These are phyloP conservation scores for Erythrocercus mccallii DNA, from an alignment of 2,113 vertebrate genomes.

Conservation along the genomic window DNA sequence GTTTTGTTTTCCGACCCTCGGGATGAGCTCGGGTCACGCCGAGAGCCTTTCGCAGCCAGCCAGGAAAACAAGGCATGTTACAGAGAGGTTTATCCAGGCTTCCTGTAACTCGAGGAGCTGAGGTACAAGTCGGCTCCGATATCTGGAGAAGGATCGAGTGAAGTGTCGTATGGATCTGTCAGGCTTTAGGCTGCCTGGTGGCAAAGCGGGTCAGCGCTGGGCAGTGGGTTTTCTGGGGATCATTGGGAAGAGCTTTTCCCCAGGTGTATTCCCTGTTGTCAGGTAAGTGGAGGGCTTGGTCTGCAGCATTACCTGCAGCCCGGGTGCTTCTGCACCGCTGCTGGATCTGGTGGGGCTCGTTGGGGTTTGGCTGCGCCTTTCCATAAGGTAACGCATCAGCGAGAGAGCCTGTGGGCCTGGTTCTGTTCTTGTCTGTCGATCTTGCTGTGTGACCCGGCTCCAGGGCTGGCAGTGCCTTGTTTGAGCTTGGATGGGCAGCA, in stretches of 20 bases:
- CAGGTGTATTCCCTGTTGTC: rapidly evolving
- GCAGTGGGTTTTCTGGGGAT: not conserved
- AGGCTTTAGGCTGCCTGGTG: not conserved
- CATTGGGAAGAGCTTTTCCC: not conserved
- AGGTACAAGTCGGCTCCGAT: not conserved
- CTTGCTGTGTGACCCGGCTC: rapidly evolving
- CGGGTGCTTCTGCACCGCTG: rapidly evolving
- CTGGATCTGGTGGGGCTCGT: rapidly evolving
- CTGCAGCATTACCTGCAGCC: not conserved
- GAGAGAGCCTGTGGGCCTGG: rapidly evolving
- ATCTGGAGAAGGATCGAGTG: not conserved
- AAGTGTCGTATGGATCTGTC: not conserved
- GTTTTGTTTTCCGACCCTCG: not conserved
- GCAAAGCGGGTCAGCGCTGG: not conserved
- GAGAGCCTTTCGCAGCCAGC: not conserved
- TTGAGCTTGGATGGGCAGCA: not conserved
- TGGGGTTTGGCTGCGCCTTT: not conserved
- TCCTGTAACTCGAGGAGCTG: constrained; percentile 40
- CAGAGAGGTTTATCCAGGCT: not conserved
- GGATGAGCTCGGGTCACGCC: not conserved
- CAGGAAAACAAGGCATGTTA: not conserved
- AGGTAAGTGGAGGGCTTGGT: not conserved
- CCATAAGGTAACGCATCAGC: rapidly evolving
- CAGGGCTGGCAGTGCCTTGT: not conserved
- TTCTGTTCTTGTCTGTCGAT: not conserved